A percentile compares a stretch with the other conserved stretches of the same genome.
These are phyloP conservation scores for Mastomys natalensis DNA, from an alignment of 2,113 vertebrate genomes.

Conservation along the genomic window DNA sequence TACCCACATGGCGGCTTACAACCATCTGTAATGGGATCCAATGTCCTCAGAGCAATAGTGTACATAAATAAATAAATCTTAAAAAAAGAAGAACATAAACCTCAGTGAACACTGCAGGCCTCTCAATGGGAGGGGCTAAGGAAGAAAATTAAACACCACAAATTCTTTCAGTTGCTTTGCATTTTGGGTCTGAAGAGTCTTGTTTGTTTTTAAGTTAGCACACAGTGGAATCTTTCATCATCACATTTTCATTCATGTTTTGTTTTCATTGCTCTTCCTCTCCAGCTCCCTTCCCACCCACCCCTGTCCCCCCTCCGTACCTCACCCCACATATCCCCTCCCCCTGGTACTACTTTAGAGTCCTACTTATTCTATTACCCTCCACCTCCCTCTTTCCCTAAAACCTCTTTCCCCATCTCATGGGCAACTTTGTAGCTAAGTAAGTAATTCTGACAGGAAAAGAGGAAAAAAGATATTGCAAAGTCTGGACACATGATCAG, in stretches of 20 bases:
- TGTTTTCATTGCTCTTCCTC: neutral
- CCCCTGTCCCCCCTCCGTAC: fast-evolving
- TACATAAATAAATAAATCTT: no score
- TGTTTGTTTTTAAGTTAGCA: neutral
- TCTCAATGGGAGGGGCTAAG: neutral
- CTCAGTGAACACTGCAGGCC: neutral
- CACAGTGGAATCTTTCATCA: neutral
- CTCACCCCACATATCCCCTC: neutral
- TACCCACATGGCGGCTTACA: no score
- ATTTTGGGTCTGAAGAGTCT: neutral
- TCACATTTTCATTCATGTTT: neutral
- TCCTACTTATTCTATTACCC: neutral
- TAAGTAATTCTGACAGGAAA: conserved; percentile 1
- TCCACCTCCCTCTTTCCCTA: neutral
- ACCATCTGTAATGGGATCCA: no score
- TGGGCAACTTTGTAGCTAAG: neutral
- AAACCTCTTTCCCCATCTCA: neutral
- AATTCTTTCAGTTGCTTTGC: no score
- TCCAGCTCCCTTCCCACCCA: neutral
- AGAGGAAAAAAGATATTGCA: neutral
- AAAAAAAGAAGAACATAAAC: neutral
- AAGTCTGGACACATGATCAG: neutral
- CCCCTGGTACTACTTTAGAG: neutral
- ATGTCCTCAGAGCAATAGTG: no score
- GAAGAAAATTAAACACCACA: neutral